phyloP scores from a whole-genome alignment of 2,888 invertebrate species.

The Altica lythri region DNA sequence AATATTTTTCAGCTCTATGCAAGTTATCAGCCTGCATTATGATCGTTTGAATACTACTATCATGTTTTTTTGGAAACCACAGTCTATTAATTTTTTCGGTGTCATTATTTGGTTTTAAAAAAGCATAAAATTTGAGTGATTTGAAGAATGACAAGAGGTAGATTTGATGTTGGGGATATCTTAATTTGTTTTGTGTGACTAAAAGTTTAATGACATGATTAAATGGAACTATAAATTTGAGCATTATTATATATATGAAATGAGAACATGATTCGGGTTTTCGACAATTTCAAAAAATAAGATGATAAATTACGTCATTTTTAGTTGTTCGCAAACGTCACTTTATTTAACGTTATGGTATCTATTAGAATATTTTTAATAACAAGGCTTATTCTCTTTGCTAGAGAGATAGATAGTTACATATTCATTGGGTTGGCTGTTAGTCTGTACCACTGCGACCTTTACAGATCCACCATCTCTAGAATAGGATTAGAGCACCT shows the following conservation, averaged over 20 bases:
- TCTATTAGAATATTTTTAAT: no score
- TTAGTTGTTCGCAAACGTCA: no score
- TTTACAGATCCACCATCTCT: no score
- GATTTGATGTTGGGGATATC: slow-evolving; percentile 15
- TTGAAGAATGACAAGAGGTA: slow-evolving; percentile 30
- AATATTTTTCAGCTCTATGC: slow-evolving; percentile 68
- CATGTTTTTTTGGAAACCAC: background rate
- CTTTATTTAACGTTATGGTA: no score
- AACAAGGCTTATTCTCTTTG: no score
- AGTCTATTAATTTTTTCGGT: slow-evolving; percentile 40
- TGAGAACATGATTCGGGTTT: background rate
- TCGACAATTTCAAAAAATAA: no score
- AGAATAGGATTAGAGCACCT: no score
- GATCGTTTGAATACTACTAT: slow-evolving; percentile 49
- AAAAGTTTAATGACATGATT: slow-evolving; percentile 19
- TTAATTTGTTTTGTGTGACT: slow-evolving; percentile 5
- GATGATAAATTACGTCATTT: no score
- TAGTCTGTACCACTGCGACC: no score
- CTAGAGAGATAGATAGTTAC: no score
- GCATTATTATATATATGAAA: slow-evolving; percentile 28
- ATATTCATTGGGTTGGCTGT: no score
- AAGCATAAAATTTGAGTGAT: slow-evolving; percentile 13
- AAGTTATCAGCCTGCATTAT: slow-evolving; percentile 68
- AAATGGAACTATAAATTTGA: slow-evolving; percentile 37
- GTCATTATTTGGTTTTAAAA: slow-evolving; percentile 13